A percentile compares a stretch with the other conserved stretches of the same genome.
Evolutionary conservation across 2,888 invertebrate genomes (phyloP).

Genomic region (Xiphydria camelus): DNA sequence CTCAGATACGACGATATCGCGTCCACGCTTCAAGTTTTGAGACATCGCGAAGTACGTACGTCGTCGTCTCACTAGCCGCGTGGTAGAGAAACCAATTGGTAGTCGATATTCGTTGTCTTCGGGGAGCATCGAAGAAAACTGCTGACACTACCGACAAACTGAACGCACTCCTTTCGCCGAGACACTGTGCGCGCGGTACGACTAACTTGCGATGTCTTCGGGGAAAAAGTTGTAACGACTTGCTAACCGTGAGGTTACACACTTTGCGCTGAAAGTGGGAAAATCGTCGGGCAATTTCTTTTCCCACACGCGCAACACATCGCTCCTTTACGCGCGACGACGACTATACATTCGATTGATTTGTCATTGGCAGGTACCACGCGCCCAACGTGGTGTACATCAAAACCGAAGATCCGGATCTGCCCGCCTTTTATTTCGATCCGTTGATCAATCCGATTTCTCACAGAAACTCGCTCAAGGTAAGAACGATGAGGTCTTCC

Average conservation of each 20-base stretch:
- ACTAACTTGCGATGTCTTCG: no score
- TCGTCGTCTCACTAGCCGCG: slow-evolving; percentile 65
- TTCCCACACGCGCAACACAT: no score
- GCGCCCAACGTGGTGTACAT: slow-evolving; percentile 99
- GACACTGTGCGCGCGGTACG: no score
- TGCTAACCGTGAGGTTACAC: no score
- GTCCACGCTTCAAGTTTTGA: slow-evolving; percentile 59
- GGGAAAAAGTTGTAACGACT: no score
- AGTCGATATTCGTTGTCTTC: slow-evolving; percentile 62
- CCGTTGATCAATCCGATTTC: slow-evolving; percentile 99
- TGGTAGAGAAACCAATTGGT: slow-evolving; percentile 62
- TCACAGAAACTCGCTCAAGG: slow-evolving; percentile 85
- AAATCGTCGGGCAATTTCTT: no score
- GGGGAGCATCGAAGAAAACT: slow-evolving; percentile 57
- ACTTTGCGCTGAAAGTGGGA: no score
- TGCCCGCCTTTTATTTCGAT: slow-evolving; percentile 99
- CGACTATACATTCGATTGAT: slow-evolving; percentile 1
- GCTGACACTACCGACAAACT: slow-evolving; percentile 64
- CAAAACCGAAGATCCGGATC: slow-evolving; percentile 99
- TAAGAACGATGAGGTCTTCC: slow-evolving; percentile 46
- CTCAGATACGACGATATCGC: no score
- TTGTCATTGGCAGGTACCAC: slow-evolving; percentile 88
- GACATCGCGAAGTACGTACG: slow-evolving; percentile 37
- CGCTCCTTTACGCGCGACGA: neutral
- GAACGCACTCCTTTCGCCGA: no score